Evolutionary conservation across 2,113 vertebrate species (phyloP).

Genomic region (Podiceps cristatus): DNA sequence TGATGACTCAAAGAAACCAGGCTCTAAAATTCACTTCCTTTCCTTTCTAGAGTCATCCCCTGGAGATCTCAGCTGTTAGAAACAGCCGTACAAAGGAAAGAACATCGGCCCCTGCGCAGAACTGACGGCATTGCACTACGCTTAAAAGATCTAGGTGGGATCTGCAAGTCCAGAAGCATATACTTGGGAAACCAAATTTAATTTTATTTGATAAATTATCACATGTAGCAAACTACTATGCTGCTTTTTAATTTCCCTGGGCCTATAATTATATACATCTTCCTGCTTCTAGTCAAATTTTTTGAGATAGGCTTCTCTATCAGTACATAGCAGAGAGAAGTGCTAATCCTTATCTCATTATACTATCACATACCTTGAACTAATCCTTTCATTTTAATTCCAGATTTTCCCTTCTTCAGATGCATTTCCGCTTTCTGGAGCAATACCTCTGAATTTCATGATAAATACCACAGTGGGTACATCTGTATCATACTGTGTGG

Average conservation of each 20-base stretch:
- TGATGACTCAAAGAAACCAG: neutral
- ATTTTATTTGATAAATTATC: neutral
- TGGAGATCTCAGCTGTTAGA: neutral
- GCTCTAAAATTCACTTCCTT: neutral
- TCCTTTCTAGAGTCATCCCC: neutral
- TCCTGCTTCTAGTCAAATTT: neutral
- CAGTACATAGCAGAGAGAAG: neutral
- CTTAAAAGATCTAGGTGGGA: neutral
- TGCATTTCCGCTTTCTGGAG: neutral
- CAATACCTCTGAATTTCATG: neutral
- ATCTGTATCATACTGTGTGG: neutral
- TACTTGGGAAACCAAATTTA: neutral
- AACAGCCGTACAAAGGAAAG: neutral
- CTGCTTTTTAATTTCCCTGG: neutral
- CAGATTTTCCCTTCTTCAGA: neutral
- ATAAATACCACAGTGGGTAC: neutral
- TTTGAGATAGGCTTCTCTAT: neutral
- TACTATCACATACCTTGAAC: neutral
- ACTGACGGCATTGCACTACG: neutral
- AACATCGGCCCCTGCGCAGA: accelerated
- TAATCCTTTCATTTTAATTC: neutral
- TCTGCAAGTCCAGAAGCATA: neutral
- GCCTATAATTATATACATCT: neutral
- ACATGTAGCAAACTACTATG: neutral
- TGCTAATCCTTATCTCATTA: neutral